Evolutionary conservation across 2,113 vertebrate species (phyloP), one percentile per base, ranked within the genome.

Genomic region (Agelaius phoeniceus): DNA sequence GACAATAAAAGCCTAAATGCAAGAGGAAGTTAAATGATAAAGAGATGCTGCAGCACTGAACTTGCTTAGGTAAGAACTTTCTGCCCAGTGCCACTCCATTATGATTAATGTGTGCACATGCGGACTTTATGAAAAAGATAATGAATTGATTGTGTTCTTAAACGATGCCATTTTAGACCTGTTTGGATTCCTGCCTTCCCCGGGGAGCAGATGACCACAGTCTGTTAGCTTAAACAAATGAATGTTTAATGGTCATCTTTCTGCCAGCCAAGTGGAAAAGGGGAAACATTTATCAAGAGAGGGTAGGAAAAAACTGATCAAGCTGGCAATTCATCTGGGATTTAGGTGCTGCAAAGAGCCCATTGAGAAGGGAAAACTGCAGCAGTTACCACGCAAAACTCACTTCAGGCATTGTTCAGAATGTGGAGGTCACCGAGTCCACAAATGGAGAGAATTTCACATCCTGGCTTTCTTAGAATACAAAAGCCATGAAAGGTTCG

Each of bases 41-140:
- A 98, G 97, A 96, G 94, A 88, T 91, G 94, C 79, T 96, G 85
- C 89, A 91, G 84, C 68, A 41, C 48, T 43, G 93, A 98, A 97
- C 88, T 98, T 98, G 98, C 97, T 98, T 98, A 98, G 96, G 96
- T 98, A 98, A 94, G 98, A 97, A 96, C 87, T 96, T 98, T 97
- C 90, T 97, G 77, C 79, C 87, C 59, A 41, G 75, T 96, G 91
- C 79, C 95, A 97, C 72, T 58, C 93, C 87, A 85, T 95, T 84
- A 95, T 97, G 97, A 98, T 98, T 97, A 97, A 98, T 98, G 97
- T 22, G 43, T 62, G 66, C 96, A 96, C 96, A 97, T 92, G 87
- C 6, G 27, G 98, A 98, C 97, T 97, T 97, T 97, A 98, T 97
- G 96, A 97, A 98, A 98, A 98, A 97, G 88, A 95, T 97, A 98